phyloP scores from a whole-genome alignment of 2,797 vertebrate genomes.

The Australoheros facetus region DNA sequence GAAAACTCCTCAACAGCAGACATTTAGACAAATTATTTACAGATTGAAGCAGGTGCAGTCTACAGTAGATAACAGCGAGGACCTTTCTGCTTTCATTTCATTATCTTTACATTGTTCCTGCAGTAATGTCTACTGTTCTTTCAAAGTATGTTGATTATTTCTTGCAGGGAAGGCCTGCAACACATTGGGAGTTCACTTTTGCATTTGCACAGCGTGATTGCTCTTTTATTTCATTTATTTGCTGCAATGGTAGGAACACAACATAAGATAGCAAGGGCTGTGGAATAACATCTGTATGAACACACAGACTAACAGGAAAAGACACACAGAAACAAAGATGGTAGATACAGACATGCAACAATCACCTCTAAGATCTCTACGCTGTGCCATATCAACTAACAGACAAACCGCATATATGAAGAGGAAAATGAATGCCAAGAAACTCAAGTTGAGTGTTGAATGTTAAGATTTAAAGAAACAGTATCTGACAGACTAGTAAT shows the following conservation, averaged over 20 bases:
- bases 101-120: background rate
- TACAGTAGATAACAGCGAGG: no score
- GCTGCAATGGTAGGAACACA: constrained; percentile 13
- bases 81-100: background rate
- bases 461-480: constrained; percentile 10
- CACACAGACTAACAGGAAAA: constrained; percentile 1
- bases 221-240: constrained; percentile 21
- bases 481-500: background rate
- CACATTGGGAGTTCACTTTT: background rate
- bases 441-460: background rate
- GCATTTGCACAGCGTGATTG: constrained; percentile 7
- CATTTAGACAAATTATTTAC: background rate
- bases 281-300: constrained; percentile 18
- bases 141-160: background rate
- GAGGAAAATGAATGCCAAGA: background rate
- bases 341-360: constrained; percentile 23
- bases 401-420: constrained; percentile 1
- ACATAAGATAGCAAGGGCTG: constrained; percentile 20
- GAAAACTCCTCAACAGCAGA: background rate
- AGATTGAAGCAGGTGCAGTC: background rate
- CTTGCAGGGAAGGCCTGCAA: background rate
- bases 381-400: background rate
- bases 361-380: background rate
- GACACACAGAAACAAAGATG: background rate
- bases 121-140: background rate